Evolutionary conservation across 2,113 vertebrate species (phyloP).

Genomic region (Meriones unguiculatus): DNA sequence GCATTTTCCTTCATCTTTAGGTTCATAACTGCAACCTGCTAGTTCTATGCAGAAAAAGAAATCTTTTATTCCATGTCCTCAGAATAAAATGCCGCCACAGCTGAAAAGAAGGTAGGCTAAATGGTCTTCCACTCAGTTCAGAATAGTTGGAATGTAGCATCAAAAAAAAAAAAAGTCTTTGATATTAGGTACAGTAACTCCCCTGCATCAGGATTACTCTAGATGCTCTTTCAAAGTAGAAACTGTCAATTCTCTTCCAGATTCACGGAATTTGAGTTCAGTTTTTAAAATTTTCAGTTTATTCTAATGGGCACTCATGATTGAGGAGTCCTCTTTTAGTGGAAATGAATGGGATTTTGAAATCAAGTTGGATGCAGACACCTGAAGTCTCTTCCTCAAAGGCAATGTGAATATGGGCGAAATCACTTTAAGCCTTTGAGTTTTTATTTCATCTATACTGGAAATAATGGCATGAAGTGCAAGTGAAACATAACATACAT

Average conservation of each 20-base stretch:
- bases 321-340: conserved; percentile 26
- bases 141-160: not conserved
- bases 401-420: not conserved
- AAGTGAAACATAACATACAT: conserved; percentile 8
- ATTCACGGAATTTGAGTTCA: conserved; percentile 5
- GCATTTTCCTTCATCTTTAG: not conserved
- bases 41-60: not conserved
- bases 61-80: not conserved
- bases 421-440: conserved; percentile 3
- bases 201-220: conserved; percentile 6
- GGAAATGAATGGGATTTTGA: not conserved
- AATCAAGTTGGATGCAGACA: not conserved
- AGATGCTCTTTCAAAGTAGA: conserved; percentile 24
- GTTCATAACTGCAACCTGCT: not conserved
- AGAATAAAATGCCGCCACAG: conserved; percentile 29
- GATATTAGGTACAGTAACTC: not conserved
- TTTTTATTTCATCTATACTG: conserved; percentile 37
- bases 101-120: not conserved
- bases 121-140: not conserved
- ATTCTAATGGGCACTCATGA: conserved; percentile 25
- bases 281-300: not conserved
- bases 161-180: not conserved
- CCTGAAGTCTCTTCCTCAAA: not conserved
- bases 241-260: not conserved
- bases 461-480: not conserved